Evolutionary conservation across 2,113 vertebrate genomes (phyloP).

Genomic region (Trichomycterus rosablanca): DNA sequence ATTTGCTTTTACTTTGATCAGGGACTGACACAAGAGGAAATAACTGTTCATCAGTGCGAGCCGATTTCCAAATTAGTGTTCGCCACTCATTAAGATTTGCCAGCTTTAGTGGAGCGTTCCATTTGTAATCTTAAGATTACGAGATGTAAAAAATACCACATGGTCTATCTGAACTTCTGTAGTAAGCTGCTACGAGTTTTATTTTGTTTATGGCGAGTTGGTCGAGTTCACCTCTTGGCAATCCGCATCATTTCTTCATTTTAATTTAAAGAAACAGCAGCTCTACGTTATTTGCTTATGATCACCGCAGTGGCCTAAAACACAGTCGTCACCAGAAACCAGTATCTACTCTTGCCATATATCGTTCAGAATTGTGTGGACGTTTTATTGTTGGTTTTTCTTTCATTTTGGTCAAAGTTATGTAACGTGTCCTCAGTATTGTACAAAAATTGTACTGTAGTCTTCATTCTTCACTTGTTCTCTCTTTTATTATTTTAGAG

Average conservation of each 20-base stretch:
- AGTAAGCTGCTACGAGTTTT: no score
- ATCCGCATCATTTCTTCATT: conserved; percentile 51
- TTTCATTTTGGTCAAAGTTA: no score
- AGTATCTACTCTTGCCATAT: conserved; percentile 32
- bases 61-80: no score
- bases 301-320: conserved; percentile 84
- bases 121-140: no score
- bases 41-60: no score
- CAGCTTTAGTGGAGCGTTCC: no score
- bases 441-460: conserved; percentile 1
- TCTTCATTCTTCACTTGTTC: background rate
- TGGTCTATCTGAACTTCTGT: no score
- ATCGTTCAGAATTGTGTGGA: conserved; percentile 17
- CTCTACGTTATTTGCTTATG: conserved; percentile 56
- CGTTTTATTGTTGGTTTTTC: conserved; percentile 9
- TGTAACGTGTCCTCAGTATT: conserved; percentile 11
- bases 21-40: no score
- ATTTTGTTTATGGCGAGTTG: conserved; percentile 31
- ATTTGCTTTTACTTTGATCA: no score
- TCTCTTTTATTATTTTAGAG: conserved; percentile 14
- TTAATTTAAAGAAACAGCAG: conserved; percentile 59
- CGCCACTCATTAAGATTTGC: no score
- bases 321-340: conserved; percentile 54
- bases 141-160: no score
- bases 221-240: conserved; percentile 34